Evolutionary conservation across 1,140 invertebrate species (phyloP).

Genomic region (Drosophila mauritiana): DNA sequence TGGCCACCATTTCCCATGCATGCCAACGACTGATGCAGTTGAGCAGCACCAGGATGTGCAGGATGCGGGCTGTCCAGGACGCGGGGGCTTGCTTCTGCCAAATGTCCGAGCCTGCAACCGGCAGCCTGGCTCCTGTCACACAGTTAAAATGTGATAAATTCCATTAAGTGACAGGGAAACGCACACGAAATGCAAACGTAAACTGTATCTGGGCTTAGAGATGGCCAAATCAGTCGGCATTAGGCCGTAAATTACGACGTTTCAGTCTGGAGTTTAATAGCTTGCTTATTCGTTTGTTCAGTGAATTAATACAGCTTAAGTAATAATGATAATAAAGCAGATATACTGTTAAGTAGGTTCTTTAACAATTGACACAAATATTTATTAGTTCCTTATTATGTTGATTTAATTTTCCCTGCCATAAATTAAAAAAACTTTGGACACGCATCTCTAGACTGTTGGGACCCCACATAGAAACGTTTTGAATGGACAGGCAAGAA

Average conservation of each 20-base stretch:
- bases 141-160: conserved; percentile 83
- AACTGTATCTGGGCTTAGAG: conserved; percentile 33
- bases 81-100: conserved; percentile 1
- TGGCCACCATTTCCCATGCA: conserved; percentile 67
- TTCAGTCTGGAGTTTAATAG: neutral
- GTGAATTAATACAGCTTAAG: neutral
- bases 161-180: conserved; percentile 75
- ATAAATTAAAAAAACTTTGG: too few relatives aligned
- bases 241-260: neutral
- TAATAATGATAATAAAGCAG: too few relatives aligned
- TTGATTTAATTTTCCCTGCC: too few relatives aligned
- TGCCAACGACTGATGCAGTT: conserved; percentile 44
- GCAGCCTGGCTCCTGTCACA: conserved; percentile 71
- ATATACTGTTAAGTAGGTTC: too few relatives aligned
- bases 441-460: conserved; percentile 22
- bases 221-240: conserved; percentile 2
- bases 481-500: conserved; percentile 60
- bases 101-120: conserved; percentile 49
- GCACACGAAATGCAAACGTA: conserved; percentile 51
- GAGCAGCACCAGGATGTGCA: conserved; percentile 35
- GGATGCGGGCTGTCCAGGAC: conserved; percentile 28
- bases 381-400: too few relatives aligned
- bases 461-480: conserved; percentile 38
- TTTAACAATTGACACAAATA: too few relatives aligned
- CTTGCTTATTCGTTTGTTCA: neutral